Conservation (phyloP, 2,888 invertebrate genomes). For the Standfussiana lucernea region DNA sequence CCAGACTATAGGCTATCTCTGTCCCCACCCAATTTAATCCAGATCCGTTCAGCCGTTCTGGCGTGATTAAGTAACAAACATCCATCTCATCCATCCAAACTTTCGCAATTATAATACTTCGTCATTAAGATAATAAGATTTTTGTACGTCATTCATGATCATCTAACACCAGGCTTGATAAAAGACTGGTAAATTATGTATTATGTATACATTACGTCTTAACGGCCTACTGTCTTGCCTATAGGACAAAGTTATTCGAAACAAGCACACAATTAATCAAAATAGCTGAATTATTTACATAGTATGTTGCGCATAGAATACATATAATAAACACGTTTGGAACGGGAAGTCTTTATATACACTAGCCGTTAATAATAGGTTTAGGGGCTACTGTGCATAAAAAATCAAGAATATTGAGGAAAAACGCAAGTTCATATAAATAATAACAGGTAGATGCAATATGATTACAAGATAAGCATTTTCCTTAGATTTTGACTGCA, state of each 20-base stretch:
- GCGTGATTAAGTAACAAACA: too few species aligned
- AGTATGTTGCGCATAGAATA: neutral
- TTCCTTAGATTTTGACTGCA: too few species aligned
- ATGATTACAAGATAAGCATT: neutral
- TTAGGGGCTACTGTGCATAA: neutral
- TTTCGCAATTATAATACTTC: neutral
- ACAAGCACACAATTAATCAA: conserved; percentile 16
- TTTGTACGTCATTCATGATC: neutral
- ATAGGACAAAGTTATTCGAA: neutral
- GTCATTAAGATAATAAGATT: too few species aligned
- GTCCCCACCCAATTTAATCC: too few species aligned
- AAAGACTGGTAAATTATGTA: conserved; percentile 12
- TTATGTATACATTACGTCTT: neutral
- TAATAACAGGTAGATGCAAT: neutral
- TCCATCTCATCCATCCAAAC: too few species aligned
- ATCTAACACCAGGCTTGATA: neutral
- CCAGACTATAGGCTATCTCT: too few species aligned
- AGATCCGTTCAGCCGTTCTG: too few species aligned
- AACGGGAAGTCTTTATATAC: conserved; percentile 11
- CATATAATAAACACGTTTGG: conserved; percentile 30
- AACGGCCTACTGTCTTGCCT: neutral
- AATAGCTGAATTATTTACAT: conserved; percentile 20
- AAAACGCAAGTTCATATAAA: neutral
- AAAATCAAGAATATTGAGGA: neutral
- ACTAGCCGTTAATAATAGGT: neutral